A percentile compares a stretch with the other conserved stretches of the same genome.
These are phyloP conservation scores for Paratrypauchen microcephalus DNA, from an alignment of 2,797 vertebrate species.

Conservation along the genomic window DNA sequence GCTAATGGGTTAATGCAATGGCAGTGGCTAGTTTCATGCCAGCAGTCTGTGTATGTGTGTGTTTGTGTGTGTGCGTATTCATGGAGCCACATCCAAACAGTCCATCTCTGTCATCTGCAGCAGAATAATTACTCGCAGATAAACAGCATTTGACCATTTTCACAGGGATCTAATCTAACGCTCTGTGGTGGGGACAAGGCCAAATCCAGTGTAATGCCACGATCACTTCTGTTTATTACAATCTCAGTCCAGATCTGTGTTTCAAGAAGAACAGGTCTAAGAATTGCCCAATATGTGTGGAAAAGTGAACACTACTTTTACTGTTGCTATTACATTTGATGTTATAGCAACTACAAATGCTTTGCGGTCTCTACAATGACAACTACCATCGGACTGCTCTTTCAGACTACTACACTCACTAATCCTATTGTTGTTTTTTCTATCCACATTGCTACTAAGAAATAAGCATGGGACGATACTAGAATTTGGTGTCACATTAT, in stretches of 20 bases:
- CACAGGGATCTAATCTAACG: constrained; percentile 73
- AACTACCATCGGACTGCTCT: neutral
- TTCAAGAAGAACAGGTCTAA: neutral
- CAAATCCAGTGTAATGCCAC: constrained; percentile 76
- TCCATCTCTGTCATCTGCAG: constrained; percentile 73
- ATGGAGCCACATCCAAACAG: constrained; percentile 62
- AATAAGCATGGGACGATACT: no score
- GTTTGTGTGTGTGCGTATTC: constrained; percentile 47
- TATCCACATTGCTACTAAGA: neutral
- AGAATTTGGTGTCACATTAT: no score
- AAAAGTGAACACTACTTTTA: neutral
- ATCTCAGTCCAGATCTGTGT: constrained; percentile 46
- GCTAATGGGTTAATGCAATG: constrained; percentile 81
- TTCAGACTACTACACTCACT: no score
- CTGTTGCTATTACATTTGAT: neutral
- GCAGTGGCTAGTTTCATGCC: constrained; percentile 50
- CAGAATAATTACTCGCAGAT: constrained; percentile 76
- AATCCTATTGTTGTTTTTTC: neutral
- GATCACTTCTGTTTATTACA: constrained; percentile 60
- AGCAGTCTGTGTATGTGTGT: constrained; percentile 17
- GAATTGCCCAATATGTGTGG: neutral
- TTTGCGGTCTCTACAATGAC: neutral
- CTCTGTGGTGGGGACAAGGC: constrained; percentile 66
- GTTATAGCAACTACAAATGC: neutral
- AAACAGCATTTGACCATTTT: constrained; percentile 75